phyloP scores from a whole-genome alignment of 2,113 vertebrate genomes.

The Pseudopodoces humilis region DNA sequence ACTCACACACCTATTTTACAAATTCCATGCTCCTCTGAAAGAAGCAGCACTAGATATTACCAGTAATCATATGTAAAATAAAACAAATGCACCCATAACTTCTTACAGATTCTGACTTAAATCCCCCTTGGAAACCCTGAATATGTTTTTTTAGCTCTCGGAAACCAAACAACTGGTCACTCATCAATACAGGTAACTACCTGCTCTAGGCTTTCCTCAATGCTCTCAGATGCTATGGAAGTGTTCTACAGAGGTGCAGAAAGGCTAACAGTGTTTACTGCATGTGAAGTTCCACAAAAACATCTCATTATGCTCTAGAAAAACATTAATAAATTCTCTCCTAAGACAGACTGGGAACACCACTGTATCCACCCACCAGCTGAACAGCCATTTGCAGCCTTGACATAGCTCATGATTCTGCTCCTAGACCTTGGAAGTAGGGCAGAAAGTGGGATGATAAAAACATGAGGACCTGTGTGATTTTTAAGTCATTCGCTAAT shows the following conservation, averaged over 20 bases:
- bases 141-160: neutral
- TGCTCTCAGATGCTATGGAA: neutral
- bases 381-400: neutral
- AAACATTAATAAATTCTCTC: neutral
- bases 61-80: neutral
- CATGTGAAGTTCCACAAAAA: neutral
- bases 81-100: neutral
- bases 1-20: neutral
- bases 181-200: neutral
- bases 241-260: neutral
- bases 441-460: neutral
- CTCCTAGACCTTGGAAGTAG: neutral
- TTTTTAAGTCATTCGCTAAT: neutral
- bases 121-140: neutral
- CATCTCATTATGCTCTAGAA: neutral
- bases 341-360: neutral
- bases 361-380: neutral
- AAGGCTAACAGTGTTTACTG: neutral
- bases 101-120: neutral
- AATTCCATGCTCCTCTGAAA: neutral
- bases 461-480: neutral
- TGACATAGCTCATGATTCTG: neutral
- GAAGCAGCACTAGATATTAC: neutral
- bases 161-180: neutral
- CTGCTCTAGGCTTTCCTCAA: neutral